Conservation (phyloP, 1,140 invertebrate species). For the Caenorhabditis brenneri region DNA sequence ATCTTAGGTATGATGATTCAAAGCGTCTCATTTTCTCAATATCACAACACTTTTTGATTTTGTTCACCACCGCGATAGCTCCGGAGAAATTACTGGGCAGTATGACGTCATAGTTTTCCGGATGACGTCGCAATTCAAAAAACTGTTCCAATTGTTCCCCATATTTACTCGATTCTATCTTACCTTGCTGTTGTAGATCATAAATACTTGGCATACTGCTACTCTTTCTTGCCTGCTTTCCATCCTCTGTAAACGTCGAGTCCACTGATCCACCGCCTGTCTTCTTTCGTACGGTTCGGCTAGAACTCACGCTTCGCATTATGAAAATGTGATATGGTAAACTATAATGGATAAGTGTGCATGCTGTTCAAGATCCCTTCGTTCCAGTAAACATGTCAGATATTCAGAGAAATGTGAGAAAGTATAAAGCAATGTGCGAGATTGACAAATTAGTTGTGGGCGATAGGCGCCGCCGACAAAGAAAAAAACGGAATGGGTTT, state of each 20-base stretch:
- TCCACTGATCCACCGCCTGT: conserved; percentile 42
- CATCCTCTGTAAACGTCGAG: conserved; percentile 13
- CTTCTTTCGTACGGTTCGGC: conserved; percentile 32
- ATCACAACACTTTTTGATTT: too few relatives aligned
- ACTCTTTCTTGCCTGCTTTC: conserved; percentile 38
- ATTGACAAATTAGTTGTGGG: background rate
- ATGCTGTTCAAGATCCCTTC: background rate
- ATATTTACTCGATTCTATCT: too few relatives aligned
- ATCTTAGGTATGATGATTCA: too few relatives aligned
- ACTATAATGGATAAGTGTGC: background rate
- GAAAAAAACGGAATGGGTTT: background rate
- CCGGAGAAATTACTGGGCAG: too few relatives aligned
- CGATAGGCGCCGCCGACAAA: background rate
- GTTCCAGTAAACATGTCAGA: background rate
- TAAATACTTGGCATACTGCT: conserved; percentile 54
- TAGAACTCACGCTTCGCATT: conserved; percentile 32
- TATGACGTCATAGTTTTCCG: too few relatives aligned
- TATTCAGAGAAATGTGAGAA: background rate
- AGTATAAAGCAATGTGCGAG: background rate
- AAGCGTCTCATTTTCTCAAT: too few relatives aligned
- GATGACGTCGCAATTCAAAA: too few relatives aligned
- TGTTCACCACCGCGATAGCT: too few relatives aligned
- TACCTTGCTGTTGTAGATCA: conserved; percentile 43
- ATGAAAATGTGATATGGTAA: conserved; percentile 10
- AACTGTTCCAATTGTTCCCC: too few relatives aligned